Evolutionary conservation across 1,140 invertebrate species (phyloP).

Genomic region (Anagrus nilaparvatae): DNA sequence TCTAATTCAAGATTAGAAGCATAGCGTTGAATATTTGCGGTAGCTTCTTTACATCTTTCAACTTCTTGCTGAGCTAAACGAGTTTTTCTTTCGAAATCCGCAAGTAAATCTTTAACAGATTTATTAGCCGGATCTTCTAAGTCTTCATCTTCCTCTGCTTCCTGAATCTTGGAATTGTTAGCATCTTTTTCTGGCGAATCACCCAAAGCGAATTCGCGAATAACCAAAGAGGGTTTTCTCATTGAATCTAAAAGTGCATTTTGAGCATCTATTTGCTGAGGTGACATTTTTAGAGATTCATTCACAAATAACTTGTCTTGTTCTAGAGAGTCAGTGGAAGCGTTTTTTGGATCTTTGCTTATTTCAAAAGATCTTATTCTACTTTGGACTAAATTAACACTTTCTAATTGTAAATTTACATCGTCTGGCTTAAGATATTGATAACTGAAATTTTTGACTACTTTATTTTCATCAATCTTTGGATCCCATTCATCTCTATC

Average conservation of each 20-base stretch:
- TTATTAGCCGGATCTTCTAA: conserved; percentile 24
- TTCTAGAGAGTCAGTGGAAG: conserved; percentile 21
- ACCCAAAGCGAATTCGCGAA: conserved; percentile 24
- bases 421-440: conserved; percentile 38
- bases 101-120: conserved; percentile 44
- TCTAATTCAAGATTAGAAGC: conserved; percentile 42
- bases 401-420: conserved; percentile 4
- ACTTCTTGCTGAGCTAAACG: conserved; percentile 29
- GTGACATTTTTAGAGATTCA: conserved; percentile 38
- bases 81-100: conserved; percentile 45
- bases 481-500: conserved; percentile 31
- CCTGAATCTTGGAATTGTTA: conserved; percentile 6
- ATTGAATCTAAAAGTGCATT: conserved; percentile 35
- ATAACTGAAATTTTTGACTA: conserved; percentile 41
- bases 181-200: conserved; percentile 6
- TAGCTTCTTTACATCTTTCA: conserved; percentile 26
- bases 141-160: neutral
- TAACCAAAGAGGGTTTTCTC: conserved; percentile 17
- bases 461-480: conserved; percentile 36
- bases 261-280: conserved; percentile 35
- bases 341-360: conserved; percentile 18
- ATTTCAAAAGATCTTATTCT: conserved; percentile 44
- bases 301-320: conserved; percentile 33
- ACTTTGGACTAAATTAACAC: conserved; percentile 42
- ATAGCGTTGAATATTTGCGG: no score